phyloP scores from a whole-genome alignment of 2,888 invertebrate genomes.

The Orthonevra nobilis region DNA sequence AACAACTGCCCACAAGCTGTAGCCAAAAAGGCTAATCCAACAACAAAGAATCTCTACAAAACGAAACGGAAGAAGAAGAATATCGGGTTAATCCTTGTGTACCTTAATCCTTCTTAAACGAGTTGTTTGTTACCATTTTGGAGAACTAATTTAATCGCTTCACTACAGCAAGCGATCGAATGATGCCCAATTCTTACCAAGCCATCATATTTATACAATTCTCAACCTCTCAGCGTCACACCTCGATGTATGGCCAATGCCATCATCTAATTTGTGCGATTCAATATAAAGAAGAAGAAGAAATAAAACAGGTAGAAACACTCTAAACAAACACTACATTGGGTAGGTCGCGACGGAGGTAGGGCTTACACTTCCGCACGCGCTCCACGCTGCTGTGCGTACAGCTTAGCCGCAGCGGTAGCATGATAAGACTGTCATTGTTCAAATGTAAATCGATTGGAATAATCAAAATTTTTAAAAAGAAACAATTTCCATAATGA shows the following conservation, averaged over 20 bases:
- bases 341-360: slow-evolving; percentile 3
- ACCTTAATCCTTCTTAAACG: neutral
- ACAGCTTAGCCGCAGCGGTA: slow-evolving; percentile 1
- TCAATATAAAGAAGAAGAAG: slow-evolving; percentile 15
- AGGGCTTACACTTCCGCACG: slow-evolving; percentile 15
- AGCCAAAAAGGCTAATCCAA: slow-evolving; percentile 71
- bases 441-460: slow-evolving; percentile 29
- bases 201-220: slow-evolving; percentile 63
- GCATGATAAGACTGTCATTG: slow-evolving; percentile 6
- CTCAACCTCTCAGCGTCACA: slow-evolving; percentile 39
- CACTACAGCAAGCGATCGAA: slow-evolving; percentile 55
- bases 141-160: slow-evolving; percentile 31
- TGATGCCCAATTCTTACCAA: slow-evolving; percentile 52
- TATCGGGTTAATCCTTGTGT: slow-evolving; percentile 23
- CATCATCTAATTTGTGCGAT: slow-evolving; percentile 41
- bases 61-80: slow-evolving; percentile 36
- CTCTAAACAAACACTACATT: neutral
- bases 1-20: slow-evolving; percentile 73
- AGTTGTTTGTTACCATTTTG: slow-evolving; percentile 50
- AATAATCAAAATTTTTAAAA: too few relatives aligned
- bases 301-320: slow-evolving; percentile 19
- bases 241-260: slow-evolving; percentile 50
- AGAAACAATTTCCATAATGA: slow-evolving; percentile 21
- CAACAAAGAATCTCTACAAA: slow-evolving; percentile 56
- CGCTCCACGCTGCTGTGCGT: too few relatives aligned